Evolutionary conservation across 2,888 invertebrate genomes (phyloP).

Genomic region (Lasioglossum figueresi): DNA sequence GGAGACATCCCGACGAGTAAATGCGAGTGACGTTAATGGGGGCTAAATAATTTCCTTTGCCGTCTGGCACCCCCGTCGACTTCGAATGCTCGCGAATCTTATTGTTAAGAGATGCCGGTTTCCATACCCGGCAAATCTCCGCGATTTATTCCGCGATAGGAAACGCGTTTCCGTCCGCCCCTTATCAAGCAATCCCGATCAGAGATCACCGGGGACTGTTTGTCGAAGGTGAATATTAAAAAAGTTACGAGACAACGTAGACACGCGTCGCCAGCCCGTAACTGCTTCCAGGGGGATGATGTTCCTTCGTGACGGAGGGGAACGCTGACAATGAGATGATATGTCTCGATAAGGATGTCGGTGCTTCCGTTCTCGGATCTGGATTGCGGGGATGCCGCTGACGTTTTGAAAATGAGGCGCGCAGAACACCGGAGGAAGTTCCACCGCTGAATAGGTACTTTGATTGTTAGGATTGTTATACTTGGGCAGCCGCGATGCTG

Average conservation of each 20-base stretch:
- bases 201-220: neutral
- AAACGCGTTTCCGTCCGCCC: neutral
- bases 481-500: neutral
- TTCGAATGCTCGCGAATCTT: conserved; percentile 61
- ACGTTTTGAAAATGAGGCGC: conserved; percentile 4
- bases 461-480: conserved; percentile 14
- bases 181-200: neutral
- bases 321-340: conserved; percentile 14
- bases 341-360: conserved; percentile 7
- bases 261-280: neutral
- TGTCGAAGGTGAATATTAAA: conserved; percentile 9
- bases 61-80: conserved; percentile 67
- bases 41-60: conserved; percentile 81
- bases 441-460: conserved; percentile 5
- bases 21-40: conserved; percentile 81
- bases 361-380: conserved; percentile 12
- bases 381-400: conserved; percentile 12
- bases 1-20: conserved; percentile 69
- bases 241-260: neutral
- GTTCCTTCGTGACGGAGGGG: neutral
- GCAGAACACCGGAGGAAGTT: neutral
- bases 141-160: conserved; percentile 26
- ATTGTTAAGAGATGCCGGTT: conserved; percentile 47
- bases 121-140: conserved; percentile 23
- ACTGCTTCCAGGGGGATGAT: neutral